Base-by-base conservation (phyloP, 1,140 invertebrate species). In the Drosophila prosaltans region DNA sequence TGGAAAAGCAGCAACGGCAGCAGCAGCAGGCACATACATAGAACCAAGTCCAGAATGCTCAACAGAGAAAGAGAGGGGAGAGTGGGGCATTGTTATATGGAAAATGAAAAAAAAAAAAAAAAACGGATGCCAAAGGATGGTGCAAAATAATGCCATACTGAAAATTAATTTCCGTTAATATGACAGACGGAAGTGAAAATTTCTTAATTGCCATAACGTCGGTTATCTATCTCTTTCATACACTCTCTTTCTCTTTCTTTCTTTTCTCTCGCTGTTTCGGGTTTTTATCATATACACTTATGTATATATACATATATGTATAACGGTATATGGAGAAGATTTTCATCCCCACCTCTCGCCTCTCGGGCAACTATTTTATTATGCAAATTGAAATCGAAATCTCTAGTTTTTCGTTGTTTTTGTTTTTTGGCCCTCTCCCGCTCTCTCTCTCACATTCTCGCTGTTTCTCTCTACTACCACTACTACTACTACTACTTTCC, bases 121-220 rank as follows among this genome's bases (percentile, higher is more conserved):
- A 68, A 69, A 77, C 54, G 64, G 45, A 51, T 51, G 45, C 45
- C 45, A 26, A 51, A 51, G 45, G 45, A 51, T 51, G 45, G 45
- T 51, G 45, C 45, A 26, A 51, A 65, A 65, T 65, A 65, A 65
- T 48, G 45, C 43, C 45, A 65, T 45, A 65, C 41, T 65, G 63
- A 65, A 65, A 51, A 65, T 65, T 65, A 65, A 65, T 65, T 65
- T 65, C 63, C 63, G 63, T 65, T 65, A 36, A 65, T 48, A 65
- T 65, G 40, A 48, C 63, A 48, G 28, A 21, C 63, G 63, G 63
- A 65, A 48, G 63, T 65, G 40, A 65, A 54, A 54, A 65, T 65
- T 65, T 65, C 45, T 65, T 65, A 65, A 65, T 65, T 65, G 63
- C 45, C 45, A 51, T 51, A 51, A 11, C 45, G 24, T n/a, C 45